A percentile compares a stretch with the other conserved stretches of the same genome.
phyloP scores from a whole-genome alignment of 2,888 invertebrate species.

The Laothoe populi region DNA sequence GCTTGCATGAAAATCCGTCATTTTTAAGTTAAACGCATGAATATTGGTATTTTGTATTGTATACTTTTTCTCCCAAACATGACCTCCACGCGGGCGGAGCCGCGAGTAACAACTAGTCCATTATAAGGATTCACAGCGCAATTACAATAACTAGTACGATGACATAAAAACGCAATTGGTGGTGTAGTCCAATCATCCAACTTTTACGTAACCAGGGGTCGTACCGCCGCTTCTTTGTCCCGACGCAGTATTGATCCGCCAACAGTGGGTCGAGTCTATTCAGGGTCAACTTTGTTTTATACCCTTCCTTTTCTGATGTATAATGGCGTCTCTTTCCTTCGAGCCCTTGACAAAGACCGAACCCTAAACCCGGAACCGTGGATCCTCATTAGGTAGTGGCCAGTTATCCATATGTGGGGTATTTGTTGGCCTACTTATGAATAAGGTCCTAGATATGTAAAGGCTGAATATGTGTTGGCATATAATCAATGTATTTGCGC shows the following conservation, averaged over 20 bases:
- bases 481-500: not conserved
- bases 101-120: not conserved
- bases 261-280: slow-evolving; percentile 57
- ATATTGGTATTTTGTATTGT: no score
- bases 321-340: slow-evolving; percentile 42
- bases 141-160: not conserved
- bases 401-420: not conserved
- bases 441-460: not conserved
- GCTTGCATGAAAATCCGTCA: no score
- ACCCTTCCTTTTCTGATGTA: slow-evolving; percentile 46
- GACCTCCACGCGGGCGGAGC: no score
- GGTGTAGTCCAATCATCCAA: not conserved
- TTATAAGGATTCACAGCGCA: not conserved
- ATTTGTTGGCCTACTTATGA: not conserved
- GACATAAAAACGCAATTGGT: slow-evolving; percentile 21
- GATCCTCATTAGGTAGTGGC: slow-evolving; percentile 14
- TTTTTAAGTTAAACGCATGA: no score
- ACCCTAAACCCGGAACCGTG: slow-evolving; percentile 46
- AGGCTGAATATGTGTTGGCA: not conserved
- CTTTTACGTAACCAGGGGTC: slow-evolving; percentile 28
- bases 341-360: slow-evolving; percentile 52
- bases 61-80: no score
- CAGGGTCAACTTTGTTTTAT: slow-evolving; percentile 69
- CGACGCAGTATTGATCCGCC: slow-evolving; percentile 57
- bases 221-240: slow-evolving; percentile 31